Percentiles rank a stretch among this genome's conserved stretches.
Evolutionary conservation across 2,888 invertebrate genomes (phyloP).

Genomic region (Peribatodes rhomboidaria): DNA sequence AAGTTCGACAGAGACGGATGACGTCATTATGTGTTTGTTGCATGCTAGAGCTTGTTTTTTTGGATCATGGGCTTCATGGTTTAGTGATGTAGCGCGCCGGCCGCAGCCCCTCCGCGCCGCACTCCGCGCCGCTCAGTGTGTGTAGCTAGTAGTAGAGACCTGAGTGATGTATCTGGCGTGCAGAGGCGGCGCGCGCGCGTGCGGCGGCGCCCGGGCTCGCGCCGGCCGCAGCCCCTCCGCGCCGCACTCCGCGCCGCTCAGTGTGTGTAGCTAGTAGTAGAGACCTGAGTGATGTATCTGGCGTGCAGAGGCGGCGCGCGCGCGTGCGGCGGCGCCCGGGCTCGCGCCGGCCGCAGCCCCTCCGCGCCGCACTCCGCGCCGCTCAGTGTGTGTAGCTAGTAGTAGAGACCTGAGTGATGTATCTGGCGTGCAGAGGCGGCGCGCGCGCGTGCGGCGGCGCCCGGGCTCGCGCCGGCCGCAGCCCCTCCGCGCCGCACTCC

Average conservation of each 20-base stretch:
- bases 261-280: neutral
- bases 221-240: slow-evolving; percentile 53
- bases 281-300: slow-evolving; percentile 57
- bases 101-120: slow-evolving; percentile 51
- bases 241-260: slow-evolving; percentile 64
- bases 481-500: slow-evolving; percentile 56
- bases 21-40: too few relatives aligned
- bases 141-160: slow-evolving; percentile 42
- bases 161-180: slow-evolving; percentile 55
- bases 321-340: slow-evolving; percentile 57
- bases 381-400: slow-evolving; percentile 40
- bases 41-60: too few relatives aligned
- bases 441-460: slow-evolving; percentile 65
- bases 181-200: slow-evolving; percentile 69
- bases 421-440: slow-evolving; percentile 67
- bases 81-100: too few relatives aligned
- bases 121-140: slow-evolving; percentile 69
- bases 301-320: slow-evolving; percentile 69
- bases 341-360: slow-evolving; percentile 51
- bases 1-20: too few relatives aligned
- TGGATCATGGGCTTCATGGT: too few relatives aligned
- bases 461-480: slow-evolving; percentile 49
- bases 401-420: slow-evolving; percentile 49
- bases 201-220: slow-evolving; percentile 55
- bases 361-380: slow-evolving; percentile 63